Evolutionary conservation across 1,140 invertebrate species (phyloP), one percentile per base, ranked within the genome.

Genomic region (Ceratosolen solmsi): DNA sequence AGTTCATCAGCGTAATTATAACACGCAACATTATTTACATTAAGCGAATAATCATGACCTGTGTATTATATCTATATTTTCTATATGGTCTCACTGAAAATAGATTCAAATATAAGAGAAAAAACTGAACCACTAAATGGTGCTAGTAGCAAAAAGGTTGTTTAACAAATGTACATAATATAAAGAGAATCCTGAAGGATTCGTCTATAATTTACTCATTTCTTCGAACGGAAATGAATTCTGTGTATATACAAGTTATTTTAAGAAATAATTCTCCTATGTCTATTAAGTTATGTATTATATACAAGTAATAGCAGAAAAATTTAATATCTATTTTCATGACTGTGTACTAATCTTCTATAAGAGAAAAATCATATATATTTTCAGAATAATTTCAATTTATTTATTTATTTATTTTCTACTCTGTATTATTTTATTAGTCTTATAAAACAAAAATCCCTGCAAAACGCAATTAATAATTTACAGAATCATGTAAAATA

Each of bases 11-110:
- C 9, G 30, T 58, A 22, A 54, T 72, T 20, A n/a, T 80, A 51
- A 65, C 63, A 56, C 79, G 71, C n/a, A 63, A 80, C n/a, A 80
- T 80, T n/a, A 7, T 74, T 20, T 74, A 74, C 46, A 65, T 74
- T 41, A 80, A 75, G 27, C 27, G 60, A 13, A 51, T 68, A 20
- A 68, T 80, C n/a, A 54, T 80, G n/a, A 75, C 79, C 17, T 75
- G 58, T 33, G 72, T 75, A 1, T 8, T 80, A 9, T 75, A 80
- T 41, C n/a, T 80, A 25, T 68, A 80, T 49, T 54, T 80, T 9
- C 17, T 80, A 13, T 80, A 54, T 36, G 46, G 22, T 2, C 20
- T 80, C 25, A 27, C 33, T 11, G 58, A 54, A 20, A 75, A 65
- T 11, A 54, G 49, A 25, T 54, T 80, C 20, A 75, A 30, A 54